Evolutionary conservation across 2,797 vertebrate genomes (phyloP), one percentile per base, ranked within the genome.

Genomic region (Parauchenoglanis ngamensis): DNA sequence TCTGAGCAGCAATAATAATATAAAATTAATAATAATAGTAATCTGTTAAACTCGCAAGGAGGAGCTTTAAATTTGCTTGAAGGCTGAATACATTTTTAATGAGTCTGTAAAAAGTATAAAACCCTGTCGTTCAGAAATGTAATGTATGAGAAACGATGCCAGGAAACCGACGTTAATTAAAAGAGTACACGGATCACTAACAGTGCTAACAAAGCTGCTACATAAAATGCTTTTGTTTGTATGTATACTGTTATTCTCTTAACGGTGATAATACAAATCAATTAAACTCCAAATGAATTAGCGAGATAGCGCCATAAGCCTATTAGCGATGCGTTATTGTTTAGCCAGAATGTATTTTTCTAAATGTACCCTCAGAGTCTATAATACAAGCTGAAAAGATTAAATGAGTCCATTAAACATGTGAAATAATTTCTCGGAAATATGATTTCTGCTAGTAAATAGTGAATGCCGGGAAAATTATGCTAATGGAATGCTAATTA

Each of bases 401-500:
- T 44, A 63, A 81, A 61, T 1, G 5, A n/a, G 35, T 13, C 31
- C 57, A 80, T 44, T 61, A 80, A 44, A 80, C 78, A 61, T 44
- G 52, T 21, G 17, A 59, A 80, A 63, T 23, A 15, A 10, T 63
- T 35, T 23, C 54, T 21, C 1, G 28, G 52, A 57, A 80, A 80
- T 44, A 21, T n/a, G 23, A 63, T 65, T 59, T 80, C 77, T 40
- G 21, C 56, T 13, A 80, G 19, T 13, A 80, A 80, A 61, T 49
- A 28, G 8, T 2, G 17, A 67, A 65, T 11, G 40, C 3, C 1
- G 40, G 25, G 13, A 31, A 82, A 82, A 49, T 31, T 10, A 82
- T 82, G 79, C 13, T 65, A 65, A 82, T 46, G 13, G 10, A 49
- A 67, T 65, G 61, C 61, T 65, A 67, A 82, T 65, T 82, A 82